phyloP scores from a whole-genome alignment of 2,888 invertebrate genomes.

The Pristionchus exspectatus region DNA sequence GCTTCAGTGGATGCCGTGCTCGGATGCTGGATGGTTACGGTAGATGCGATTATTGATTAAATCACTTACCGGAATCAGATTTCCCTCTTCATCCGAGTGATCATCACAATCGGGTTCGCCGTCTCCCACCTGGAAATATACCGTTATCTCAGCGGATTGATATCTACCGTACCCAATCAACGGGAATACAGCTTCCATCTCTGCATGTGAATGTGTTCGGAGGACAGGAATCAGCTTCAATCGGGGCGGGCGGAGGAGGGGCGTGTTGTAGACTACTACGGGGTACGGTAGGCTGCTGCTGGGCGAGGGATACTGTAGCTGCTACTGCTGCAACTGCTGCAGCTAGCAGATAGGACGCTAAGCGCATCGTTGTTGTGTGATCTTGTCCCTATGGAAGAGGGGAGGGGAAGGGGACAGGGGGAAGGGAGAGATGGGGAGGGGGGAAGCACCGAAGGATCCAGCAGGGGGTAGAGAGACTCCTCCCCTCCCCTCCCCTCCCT shows the following conservation, averaged over 20 bases:
- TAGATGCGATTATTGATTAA: background rate
- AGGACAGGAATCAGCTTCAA: constrained; percentile 66
- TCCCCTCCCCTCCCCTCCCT: constrained; percentile 8
- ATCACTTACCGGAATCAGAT: constrained; percentile 33
- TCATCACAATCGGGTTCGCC: constrained; percentile 77
- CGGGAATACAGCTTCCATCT: constrained; percentile 74
- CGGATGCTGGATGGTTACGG: constrained; percentile 21
- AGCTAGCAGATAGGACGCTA: background rate
- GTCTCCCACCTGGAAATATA: constrained; percentile 64
- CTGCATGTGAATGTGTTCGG: constrained; percentile 74
- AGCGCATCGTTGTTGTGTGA: constrained; percentile 1
- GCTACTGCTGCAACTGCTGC: background rate
- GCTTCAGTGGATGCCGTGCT: background rate
- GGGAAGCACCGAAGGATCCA: background rate
- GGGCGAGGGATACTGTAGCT: background rate
- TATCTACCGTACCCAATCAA: constrained; percentile 68
- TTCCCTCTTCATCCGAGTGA: constrained; percentile 63
- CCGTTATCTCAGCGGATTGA: background rate
- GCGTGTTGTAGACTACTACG: background rate
- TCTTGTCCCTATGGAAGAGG: background rate
- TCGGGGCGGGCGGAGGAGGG: background rate
- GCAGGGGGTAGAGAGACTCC: constrained; percentile 5
- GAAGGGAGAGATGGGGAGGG: background rate
- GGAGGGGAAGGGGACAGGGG: background rate
- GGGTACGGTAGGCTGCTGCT: constrained; percentile 14